Evolutionary conservation across 2,888 invertebrate genomes (phyloP).

Genomic region (Drosophila acutilabella): DNA sequence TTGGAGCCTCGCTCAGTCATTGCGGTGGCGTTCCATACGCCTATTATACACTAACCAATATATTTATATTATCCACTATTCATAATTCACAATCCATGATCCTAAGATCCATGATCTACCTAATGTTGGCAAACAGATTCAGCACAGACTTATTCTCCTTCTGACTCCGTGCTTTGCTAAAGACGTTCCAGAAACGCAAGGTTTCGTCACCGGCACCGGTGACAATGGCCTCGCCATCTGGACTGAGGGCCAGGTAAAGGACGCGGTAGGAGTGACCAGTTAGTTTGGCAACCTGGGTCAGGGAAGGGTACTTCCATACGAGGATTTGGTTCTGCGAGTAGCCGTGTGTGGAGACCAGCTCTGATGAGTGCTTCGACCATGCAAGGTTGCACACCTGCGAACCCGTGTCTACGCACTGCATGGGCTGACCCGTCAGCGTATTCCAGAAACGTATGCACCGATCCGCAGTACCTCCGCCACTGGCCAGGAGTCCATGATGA

Average conservation of each 20-base stretch:
- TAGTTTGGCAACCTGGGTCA: slow-evolving; percentile 98
- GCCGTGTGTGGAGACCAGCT: slow-evolving; percentile 98
- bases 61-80: background rate
- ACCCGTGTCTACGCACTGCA: slow-evolving; percentile 99
- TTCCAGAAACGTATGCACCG: slow-evolving; percentile 99
- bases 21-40: slow-evolving; percentile 8
- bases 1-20: slow-evolving; percentile 72
- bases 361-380: slow-evolving; percentile 99
- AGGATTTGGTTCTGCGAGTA: slow-evolving; percentile 99
- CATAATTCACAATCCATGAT: background rate
- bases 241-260: slow-evolving; percentile 97
- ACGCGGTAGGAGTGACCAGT: slow-evolving; percentile 99
- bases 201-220: slow-evolving; percentile 99
- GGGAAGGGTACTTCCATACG: slow-evolving; percentile 99
- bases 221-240: slow-evolving; percentile 99
- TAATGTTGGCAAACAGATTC: slow-evolving; percentile 95
- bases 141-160: slow-evolving; percentile 97
- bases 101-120: slow-evolving; percentile 85
- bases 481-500: slow-evolving; percentile 97
- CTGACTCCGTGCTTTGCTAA: slow-evolving; percentile 97
- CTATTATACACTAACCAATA: background rate
- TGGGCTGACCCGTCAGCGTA: slow-evolving; percentile 98
- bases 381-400: slow-evolving; percentile 99
- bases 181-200: slow-evolving; percentile 99
- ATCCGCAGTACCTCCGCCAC: slow-evolving; percentile 99